phyloP scores from a whole-genome alignment of 2,113 vertebrate genomes.

The Xenopus laevis region DNA sequence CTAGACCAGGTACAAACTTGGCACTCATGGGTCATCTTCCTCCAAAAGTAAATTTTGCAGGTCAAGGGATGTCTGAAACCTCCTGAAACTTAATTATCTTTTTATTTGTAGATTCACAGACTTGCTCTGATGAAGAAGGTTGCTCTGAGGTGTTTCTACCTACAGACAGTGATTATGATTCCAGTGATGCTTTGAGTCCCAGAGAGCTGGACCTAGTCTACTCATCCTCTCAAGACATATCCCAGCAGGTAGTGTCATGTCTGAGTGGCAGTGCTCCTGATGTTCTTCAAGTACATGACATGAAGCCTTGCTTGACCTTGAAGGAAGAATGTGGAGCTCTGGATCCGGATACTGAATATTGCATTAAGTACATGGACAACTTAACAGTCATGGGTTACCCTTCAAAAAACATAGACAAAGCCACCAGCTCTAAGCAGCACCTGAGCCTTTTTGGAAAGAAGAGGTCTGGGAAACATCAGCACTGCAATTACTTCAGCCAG shows the following conservation, averaged over 20 bases:
- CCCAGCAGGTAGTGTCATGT: conserved; percentile 74
- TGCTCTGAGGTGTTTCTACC: conserved; percentile 96
- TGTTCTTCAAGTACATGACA: conserved; percentile 80
- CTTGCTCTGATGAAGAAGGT: conserved; percentile 87
- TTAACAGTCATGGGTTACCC: conserved; percentile 62
- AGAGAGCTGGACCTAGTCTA: conserved; percentile 82
- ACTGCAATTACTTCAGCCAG: conserved; percentile 77
- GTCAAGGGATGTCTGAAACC: no score
- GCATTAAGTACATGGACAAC: conserved; percentile 66
- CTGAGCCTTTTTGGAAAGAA: conserved; percentile 73
- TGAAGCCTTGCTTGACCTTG: conserved; percentile 66
- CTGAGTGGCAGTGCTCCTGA: conserved; percentile 88
- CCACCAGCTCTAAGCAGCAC: conserved; percentile 57
- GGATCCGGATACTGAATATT: conserved; percentile 55
- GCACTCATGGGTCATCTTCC: no score
- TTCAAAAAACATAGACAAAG: conserved; percentile 53
- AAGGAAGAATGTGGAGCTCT: conserved; percentile 31
- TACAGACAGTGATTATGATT: conserved; percentile 95
- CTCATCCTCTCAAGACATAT: conserved; percentile 76
- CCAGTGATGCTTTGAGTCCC: conserved; percentile 89
- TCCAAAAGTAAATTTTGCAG: no score
- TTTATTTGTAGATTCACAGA: conserved; percentile 77
- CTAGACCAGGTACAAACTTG: no score
- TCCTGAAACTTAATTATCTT: background rate
- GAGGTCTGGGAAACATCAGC: conserved; percentile 75